Evolutionary conservation across 2,888 invertebrate genomes (phyloP), one percentile per base, ranked within the genome.

Genomic region (Itoplectis maculator): DNA sequence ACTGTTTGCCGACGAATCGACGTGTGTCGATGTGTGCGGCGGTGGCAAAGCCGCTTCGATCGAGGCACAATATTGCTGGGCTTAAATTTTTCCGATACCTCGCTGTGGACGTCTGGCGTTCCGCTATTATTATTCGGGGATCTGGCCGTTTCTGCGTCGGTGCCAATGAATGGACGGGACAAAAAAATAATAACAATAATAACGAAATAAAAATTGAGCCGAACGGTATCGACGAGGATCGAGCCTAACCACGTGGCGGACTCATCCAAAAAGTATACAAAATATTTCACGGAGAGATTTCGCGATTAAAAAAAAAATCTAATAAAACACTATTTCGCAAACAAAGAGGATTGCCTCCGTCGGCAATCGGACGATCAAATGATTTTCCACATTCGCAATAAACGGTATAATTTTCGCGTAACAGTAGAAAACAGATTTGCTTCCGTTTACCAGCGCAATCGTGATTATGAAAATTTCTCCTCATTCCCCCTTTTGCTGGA

Each of bases 61-160:
- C 68, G 73, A 74, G 69, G 73, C 47, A 73, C 77, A 74, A 81
- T 78, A 81, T 81, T 73, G 77, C 61, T 54, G 35, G 73, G 72
- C 63, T 78, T 74, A 65, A 69, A 68, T 75, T 76, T 80, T 70
- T 81, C n/a, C 80, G 76, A 81, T 77, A 51, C 9, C 29, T 59
- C 49, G 29, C 29, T 29, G 29, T 13, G 66, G 13, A 23, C 9
- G 18, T 40, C 68, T 18, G 51, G 68, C 49, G 35, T 54, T 77
- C n/a, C n/a, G 29, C 68, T 61, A 63, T 69, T 77, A 73, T 73
- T 76, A 76, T 66, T 56, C 29, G 45, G 29, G 37, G 47, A 65
- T 76, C 35, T n/a, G 47, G 70, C 37, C 68, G 61, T 61, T 81
- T 77, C 68, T 54, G 42, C 68, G 45, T 56, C 61, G 73, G 51